Evolutionary conservation across 2,888 invertebrate species (phyloP).

Genomic region (Diadegma fenestrale): DNA sequence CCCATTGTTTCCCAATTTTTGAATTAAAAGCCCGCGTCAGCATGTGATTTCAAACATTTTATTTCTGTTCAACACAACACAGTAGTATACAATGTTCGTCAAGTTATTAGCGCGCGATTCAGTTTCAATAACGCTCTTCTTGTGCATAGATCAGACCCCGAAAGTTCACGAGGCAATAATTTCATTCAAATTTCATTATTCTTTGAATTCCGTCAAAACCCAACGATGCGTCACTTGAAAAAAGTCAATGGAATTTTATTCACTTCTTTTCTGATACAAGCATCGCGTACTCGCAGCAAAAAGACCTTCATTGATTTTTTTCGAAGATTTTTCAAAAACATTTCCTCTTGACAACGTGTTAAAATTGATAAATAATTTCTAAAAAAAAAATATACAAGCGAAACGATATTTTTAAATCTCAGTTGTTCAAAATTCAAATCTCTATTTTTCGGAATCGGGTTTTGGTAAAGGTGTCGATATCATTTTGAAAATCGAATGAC

Average conservation of each 20-base stretch:
- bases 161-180: neutral
- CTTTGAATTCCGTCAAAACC: neutral
- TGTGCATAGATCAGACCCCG: neutral
- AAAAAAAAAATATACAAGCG: no score
- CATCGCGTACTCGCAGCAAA: neutral
- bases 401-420: no score
- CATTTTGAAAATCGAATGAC: no score
- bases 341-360: no score
- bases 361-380: no score
- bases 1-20: neutral
- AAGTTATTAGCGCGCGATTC: neutral
- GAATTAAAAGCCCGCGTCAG: neutral
- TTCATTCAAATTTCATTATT: neutral
- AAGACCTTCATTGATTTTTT: neutral
- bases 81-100: constrained; percentile 1
- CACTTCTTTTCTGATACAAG: neutral
- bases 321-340: no score
- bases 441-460: no score
- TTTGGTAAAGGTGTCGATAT: no score
- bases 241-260: neutral
- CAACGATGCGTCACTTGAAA: neutral
- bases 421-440: no score
- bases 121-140: neutral
- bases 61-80: neutral
- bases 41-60: neutral